Evolutionary conservation across 1,140 invertebrate genomes (phyloP), one percentile per base, ranked within the genome.

Genomic region (Leptinotarsa undecemlineata): DNA sequence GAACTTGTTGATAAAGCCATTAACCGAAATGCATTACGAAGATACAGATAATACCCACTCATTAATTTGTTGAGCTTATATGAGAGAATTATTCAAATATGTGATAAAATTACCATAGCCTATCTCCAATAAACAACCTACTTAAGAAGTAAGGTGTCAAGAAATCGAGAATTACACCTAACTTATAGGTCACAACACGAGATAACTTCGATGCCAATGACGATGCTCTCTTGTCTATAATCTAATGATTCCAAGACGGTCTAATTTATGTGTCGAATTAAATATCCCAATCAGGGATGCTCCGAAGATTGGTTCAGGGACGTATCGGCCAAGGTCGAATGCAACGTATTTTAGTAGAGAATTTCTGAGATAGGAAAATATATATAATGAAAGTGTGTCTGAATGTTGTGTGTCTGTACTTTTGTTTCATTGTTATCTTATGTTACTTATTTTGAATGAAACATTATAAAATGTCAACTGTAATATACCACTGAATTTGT

Each of bases 51-150:
- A 70, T 70, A 57, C 33, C 48, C 33, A 21, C 47, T 70, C 68
- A 57, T 70, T 70, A 70, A 70, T 70, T 70, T 70, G 68, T 70
- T 70, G 68, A 51, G 68, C 23, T 60, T 60, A 70, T 51, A 70
- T 57, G 68, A 70, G 68, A 48, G 47, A 70, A 70, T 70, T 70
- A 70, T 70, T 70, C 68, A 70, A 70, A 70, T 70, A 21, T 70
- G 63, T 57, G 51, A 57, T 51, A 70, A 70, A 70, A 68, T 68
- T 68, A 68, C 67, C 67, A 68, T 68, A 47, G 67, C 15, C 20
- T 60, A 70, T 57, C 68, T 57, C 51, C 33, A 21, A 70, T 70
- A 70, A 70, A 70, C 68, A 70, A 57, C 68, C 68, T 70, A 70
- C 68, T 70, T 70, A 70, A 70, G 48, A 26, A 57, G 47, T 20